Base-by-base conservation (phyloP, 1,140 invertebrate species). In the Drosophila chauvacae region DNA sequence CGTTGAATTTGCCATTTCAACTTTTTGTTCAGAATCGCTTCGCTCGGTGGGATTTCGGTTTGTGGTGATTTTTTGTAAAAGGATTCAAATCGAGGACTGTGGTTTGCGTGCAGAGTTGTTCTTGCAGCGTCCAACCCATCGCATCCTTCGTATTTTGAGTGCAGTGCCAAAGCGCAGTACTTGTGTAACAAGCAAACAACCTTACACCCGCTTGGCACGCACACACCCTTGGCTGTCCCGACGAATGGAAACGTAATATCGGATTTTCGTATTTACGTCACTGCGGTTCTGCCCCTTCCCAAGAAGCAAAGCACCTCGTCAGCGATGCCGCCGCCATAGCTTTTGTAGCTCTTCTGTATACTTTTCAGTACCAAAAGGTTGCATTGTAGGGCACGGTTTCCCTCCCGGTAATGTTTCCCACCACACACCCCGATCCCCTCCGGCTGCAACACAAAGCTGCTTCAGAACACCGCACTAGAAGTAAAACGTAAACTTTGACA, bases 401-500 rank as follows among this genome's bases (percentile, higher is more conserved):
- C 51, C 57, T 60, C 58, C 62, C 41, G 47, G 47, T 20, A 60
- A 60, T 59, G 68, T 35, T 26, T 53, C n/a, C 18, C 42, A 18
- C 37, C 60, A 53, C 51, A 42, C 63, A 62, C 47, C 33, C 28
- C 30, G 13, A 35, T 56, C 13, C 23, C 59, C 39, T 59, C 35
- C 39, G n/a, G 59, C 55, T 71, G 50, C 53, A 45, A 65, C 45
- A 72, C 68, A 70, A 70, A 78, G 63, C 42, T 57, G 41, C 47
- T 62, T 41, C 59, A 79, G 63, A 68, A 73, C 77, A 74, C 72
- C 80, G 78, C 70, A 81, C 81, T 90, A 76, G 70, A 90, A 85
- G 81, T 81, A 82, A 90, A 90, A 90, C 81, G 85, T 90, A 85
- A 90, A 85, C 86, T 90, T 90, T 90, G 86, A 90, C 86, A 90